Percentiles rank a stretch among this genome's conserved stretches.
phyloP scores from a whole-genome alignment of 1,140 invertebrate species.

The Coelopa frigida region DNA sequence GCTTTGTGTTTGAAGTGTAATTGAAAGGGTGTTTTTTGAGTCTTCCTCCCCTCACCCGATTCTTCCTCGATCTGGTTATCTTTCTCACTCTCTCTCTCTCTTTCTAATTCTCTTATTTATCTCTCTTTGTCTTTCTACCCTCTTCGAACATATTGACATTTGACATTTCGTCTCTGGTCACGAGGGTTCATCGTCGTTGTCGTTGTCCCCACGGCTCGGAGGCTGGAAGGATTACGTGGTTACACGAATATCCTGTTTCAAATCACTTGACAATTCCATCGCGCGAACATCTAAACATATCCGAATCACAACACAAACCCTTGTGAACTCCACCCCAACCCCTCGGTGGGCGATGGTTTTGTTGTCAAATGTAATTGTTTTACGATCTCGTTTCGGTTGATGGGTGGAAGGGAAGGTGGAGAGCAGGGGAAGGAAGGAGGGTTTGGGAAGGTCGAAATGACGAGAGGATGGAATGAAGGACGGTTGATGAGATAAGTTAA shows the following conservation, averaged over 20 bases:
- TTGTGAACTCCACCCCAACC: too few relatives aligned
- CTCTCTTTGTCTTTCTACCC: too few relatives aligned
- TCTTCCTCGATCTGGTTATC: too few relatives aligned
- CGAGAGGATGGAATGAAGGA: background rate
- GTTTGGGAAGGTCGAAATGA: background rate
- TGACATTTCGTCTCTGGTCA: too few relatives aligned
- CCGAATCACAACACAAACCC: too few relatives aligned
- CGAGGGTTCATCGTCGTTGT: background rate
- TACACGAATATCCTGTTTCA: slow-evolving; percentile 45
- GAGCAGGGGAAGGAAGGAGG: background rate
- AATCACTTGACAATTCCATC: slow-evolving; percentile 37
- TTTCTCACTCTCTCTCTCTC: too few relatives aligned
- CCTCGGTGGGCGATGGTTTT: background rate
- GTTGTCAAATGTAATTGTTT: background rate
- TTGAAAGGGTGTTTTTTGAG: slow-evolving; percentile 43
- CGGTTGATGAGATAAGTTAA: too few relatives aligned
- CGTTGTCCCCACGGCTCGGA: background rate
- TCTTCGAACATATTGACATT: too few relatives aligned
- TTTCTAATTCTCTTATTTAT: too few relatives aligned
- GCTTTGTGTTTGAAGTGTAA: slow-evolving; percentile 38
- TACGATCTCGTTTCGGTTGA: background rate
- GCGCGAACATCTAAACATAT: too few relatives aligned
- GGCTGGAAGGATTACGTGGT: slow-evolving; percentile 27
- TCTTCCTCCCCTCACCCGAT: too few relatives aligned
- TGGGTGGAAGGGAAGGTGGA: background rate